Conservation (phyloP, 2,113 vertebrate species). For the Sigmodon hispidus region DNA sequence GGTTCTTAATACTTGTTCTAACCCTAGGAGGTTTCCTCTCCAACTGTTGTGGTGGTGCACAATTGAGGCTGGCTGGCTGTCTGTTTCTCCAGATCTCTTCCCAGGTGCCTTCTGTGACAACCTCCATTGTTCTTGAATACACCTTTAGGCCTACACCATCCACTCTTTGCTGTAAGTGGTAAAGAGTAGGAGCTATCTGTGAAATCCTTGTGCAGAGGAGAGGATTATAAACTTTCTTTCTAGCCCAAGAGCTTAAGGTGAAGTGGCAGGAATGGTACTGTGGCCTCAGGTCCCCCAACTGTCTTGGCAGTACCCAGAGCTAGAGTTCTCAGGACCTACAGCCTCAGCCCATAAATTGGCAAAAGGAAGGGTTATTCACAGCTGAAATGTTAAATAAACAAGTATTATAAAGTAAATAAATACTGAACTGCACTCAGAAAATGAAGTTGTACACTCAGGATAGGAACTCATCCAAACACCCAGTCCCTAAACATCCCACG, state of each 20-base stretch:
- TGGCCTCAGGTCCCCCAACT: not conserved
- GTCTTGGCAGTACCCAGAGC: no score
- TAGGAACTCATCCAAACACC: not conserved
- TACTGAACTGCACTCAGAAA: not conserved
- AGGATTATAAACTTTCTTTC: not conserved
- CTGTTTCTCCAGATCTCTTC: not conserved
- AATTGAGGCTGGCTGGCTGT: not conserved
- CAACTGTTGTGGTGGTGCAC: not conserved
- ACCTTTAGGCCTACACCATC: constrained; percentile 30
- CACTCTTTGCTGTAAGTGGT: not conserved
- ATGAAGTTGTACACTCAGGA: not conserved
- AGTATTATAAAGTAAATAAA: not conserved
- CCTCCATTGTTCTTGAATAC: not conserved
- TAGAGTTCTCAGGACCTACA: not conserved
- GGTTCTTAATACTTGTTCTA: not conserved
- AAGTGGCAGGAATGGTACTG: not conserved
- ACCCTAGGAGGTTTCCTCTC: not conserved
- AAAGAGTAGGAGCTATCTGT: not conserved
- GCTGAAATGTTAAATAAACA: not conserved
- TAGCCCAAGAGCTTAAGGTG: not conserved
- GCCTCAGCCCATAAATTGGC: not conserved
- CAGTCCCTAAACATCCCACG: not conserved
- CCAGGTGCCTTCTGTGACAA: not conserved
- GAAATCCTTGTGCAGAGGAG: not conserved
- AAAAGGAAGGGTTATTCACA: not conserved